These are phyloP conservation scores for Girardinichthys multiradiatus DNA, from an alignment of 2,113 vertebrate species.

Conservation along the genomic window DNA sequence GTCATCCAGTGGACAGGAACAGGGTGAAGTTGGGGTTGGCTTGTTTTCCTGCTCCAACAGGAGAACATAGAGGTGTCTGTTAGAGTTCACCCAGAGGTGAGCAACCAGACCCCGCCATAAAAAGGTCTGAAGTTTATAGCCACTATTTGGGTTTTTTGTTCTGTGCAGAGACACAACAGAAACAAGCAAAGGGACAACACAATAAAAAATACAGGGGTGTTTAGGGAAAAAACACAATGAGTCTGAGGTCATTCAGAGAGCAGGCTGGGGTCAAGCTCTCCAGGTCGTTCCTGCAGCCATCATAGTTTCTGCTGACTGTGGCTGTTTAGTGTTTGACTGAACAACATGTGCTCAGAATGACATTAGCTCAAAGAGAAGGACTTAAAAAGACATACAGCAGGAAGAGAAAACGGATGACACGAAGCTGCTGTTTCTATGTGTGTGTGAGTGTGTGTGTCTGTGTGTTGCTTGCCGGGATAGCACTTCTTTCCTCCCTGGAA, in stretches of 20 bases:
- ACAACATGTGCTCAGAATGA: too few species aligned
- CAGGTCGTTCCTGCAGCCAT: slow-evolving; percentile 27
- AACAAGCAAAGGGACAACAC: slow-evolving; percentile 44
- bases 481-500: slow-evolving; percentile 64
- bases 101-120: slow-evolving; percentile 81
- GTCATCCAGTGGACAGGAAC: slow-evolving; percentile 40
- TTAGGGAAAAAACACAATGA: slow-evolving; percentile 31
- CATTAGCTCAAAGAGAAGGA: neutral
- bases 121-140: slow-evolving; percentile 82
- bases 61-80: slow-evolving; percentile 68
- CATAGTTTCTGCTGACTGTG: slow-evolving; percentile 9
- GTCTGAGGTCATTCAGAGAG: slow-evolving; percentile 60
- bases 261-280: slow-evolving; percentile 44
- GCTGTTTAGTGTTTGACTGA: neutral
- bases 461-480: slow-evolving; percentile 7
- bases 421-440: slow-evolving; percentile 52
- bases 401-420: slow-evolving; percentile 42
- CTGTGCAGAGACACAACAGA: slow-evolving; percentile 43
- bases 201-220: slow-evolving; percentile 4
- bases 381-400: slow-evolving; percentile 1
- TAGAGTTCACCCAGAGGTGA: slow-evolving; percentile 85
- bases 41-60: slow-evolving; percentile 32
- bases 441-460: neutral
- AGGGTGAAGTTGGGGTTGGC: slow-evolving; percentile 76
- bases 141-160: slow-evolving; percentile 77